A percentile compares a stretch with the other conserved stretches of the same genome.
phyloP scores from a whole-genome alignment of 1,140 invertebrate genomes.

The Zaprionus gabonicus region DNA sequence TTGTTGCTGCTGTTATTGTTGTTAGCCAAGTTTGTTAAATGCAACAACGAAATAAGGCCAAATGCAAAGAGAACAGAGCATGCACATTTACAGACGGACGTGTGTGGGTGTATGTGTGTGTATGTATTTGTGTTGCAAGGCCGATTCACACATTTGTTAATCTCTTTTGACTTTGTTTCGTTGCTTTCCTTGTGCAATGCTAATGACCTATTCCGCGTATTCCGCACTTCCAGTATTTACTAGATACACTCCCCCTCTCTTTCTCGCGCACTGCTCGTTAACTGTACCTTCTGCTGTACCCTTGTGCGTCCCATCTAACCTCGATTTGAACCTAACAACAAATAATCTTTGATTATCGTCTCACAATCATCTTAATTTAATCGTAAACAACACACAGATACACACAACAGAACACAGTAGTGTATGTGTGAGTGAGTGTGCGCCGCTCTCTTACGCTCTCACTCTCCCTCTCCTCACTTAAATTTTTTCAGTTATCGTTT shows the following conservation, averaged over 20 bases:
- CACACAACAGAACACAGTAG: not conserved
- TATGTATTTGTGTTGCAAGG: conserved; percentile 35
- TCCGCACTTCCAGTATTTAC: conserved; percentile 41
- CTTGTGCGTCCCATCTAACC: conserved; percentile 60
- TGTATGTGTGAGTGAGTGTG: conserved; percentile 21
- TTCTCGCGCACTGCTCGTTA: conserved; percentile 31
- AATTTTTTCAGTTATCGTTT: conserved; percentile 31
- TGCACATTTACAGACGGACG: not conserved
- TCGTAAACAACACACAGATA: conserved; percentile 71
- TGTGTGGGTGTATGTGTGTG: conserved; percentile 24
- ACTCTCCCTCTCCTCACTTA: conserved; percentile 18
- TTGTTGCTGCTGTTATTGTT: conserved; percentile 38
- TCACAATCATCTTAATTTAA: conserved; percentile 75
- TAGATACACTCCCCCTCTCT: conserved; percentile 17
- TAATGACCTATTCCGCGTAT: conserved; percentile 44
- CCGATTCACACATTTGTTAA: conserved; percentile 27
- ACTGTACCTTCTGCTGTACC: conserved; percentile 57
- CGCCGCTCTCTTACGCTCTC: conserved; percentile 25
- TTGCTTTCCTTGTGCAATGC: conserved; percentile 45
- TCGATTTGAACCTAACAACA: conserved; percentile 78
- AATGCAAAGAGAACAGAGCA: conserved; percentile 31
- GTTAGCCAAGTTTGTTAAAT: conserved; percentile 43
- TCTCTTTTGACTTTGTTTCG: conserved; percentile 35
- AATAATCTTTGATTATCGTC: conserved; percentile 78
- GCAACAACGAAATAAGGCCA: conserved; percentile 48